These are phyloP conservation scores for Pipistrellus kuhlii DNA, from an alignment of 2,797 vertebrate genomes.

Conservation along the genomic window DNA sequence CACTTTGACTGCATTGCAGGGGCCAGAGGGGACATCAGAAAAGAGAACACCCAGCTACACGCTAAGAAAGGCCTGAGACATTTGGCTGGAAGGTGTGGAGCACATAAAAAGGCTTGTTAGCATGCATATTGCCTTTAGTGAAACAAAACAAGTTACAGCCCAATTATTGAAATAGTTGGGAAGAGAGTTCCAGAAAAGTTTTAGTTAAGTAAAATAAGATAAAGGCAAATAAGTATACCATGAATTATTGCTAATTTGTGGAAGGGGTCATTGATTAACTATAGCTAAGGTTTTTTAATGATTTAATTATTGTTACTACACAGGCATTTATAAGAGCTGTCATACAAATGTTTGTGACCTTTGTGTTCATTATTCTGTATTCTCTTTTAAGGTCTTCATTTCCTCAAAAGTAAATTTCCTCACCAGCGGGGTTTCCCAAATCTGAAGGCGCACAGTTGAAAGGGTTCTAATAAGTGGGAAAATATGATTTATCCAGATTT, in stretches of 20 bases:
- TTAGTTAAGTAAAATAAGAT: background rate
- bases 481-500: background rate
- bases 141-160: background rate
- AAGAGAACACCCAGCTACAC: background rate
- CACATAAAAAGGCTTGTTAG: background rate
- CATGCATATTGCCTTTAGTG: background rate
- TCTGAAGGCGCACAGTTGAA: background rate
- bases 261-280: background rate
- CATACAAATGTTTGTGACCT: background rate
- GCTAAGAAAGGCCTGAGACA: background rate
- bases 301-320: background rate
- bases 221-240: background rate
- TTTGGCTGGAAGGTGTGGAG: background rate
- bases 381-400: constrained; percentile 7
- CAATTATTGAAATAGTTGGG: background rate
- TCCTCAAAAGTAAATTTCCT: constrained; percentile 15
- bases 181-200: background rate
- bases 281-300: background rate
- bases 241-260: background rate
- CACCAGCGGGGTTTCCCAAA: background rate
- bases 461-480: background rate
- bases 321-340: background rate
- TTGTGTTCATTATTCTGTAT: constrained; percentile 37
- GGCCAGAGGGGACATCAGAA: background rate
- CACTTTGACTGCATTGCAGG: background rate